These are phyloP conservation scores for Peromyscus attwateri DNA, from an alignment of 2,797 vertebrate genomes.

Conservation along the genomic window DNA sequence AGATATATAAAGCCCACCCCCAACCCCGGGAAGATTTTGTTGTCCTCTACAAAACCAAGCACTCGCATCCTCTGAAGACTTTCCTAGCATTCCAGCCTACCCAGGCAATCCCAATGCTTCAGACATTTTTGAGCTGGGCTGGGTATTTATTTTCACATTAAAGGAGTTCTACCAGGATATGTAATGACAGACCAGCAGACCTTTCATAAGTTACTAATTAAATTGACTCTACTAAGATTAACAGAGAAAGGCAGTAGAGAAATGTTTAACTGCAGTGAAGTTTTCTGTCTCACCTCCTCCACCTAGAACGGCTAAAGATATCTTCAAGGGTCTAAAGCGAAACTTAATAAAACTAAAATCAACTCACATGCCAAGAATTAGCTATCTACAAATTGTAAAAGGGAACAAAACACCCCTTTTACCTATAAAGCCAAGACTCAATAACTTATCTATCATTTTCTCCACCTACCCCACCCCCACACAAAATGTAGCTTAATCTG, in stretches of 20 bases:
- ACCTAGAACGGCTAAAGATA: background rate
- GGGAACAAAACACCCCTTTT: background rate
- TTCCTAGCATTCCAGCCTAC: background rate
- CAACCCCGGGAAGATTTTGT: background rate
- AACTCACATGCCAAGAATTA: background rate
- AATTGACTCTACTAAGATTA: conserved; percentile 78
- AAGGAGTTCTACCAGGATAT: conserved; percentile 56
- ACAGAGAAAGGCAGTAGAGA: conserved; percentile 70
- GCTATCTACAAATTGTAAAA: background rate
- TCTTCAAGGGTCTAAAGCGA: background rate
- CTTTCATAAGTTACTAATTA: conserved; percentile 82
- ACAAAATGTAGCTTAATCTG: background rate
- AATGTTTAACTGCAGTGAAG: conserved; percentile 76
- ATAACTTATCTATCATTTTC: background rate
- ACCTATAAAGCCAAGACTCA: background rate
- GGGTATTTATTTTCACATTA: conserved; percentile 48
- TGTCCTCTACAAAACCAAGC: conserved; percentile 40
- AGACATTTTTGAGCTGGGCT: conserved; percentile 47
- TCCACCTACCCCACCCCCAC: background rate
- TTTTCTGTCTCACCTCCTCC: background rate
- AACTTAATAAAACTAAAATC: conserved; percentile 30
- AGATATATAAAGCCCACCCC: background rate
- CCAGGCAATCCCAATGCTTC: background rate
- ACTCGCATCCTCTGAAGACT: background rate
- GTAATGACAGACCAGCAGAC: conserved; percentile 56